These are phyloP conservation scores for Chelonoidis abingdonii DNA, from an alignment of 2,113 vertebrate species.

Conservation along the genomic window DNA sequence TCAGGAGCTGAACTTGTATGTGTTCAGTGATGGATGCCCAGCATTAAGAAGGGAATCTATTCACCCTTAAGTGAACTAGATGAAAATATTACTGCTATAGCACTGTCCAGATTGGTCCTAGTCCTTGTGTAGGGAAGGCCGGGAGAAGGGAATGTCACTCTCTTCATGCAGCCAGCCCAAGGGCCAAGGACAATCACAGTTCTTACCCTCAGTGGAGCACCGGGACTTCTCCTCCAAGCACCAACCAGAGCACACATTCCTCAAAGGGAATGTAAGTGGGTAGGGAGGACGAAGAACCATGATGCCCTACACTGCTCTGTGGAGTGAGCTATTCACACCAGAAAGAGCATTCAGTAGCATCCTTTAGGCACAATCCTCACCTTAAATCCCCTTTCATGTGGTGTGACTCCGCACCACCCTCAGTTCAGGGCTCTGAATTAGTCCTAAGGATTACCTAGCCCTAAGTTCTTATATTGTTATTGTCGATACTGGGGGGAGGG, in stretches of 20 bases:
- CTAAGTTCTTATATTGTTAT: background rate
- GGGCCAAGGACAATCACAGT: rapidly evolving
- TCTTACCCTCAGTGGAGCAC: rapidly evolving
- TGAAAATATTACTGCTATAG: background rate
- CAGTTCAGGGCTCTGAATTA: rapidly evolving
- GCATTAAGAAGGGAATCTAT: background rate
- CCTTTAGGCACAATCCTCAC: background rate
- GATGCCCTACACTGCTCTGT: background rate
- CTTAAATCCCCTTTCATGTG: background rate
- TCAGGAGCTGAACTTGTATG: background rate
- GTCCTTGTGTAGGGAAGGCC: background rate
- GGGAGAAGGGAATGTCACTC: background rate
- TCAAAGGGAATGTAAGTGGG: background rate
- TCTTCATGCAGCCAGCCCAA: background rate
- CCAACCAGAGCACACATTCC: rapidly evolving
- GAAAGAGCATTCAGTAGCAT: background rate
- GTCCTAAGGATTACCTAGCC: rapidly evolving
- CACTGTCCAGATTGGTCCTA: background rate
- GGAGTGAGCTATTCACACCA: background rate
- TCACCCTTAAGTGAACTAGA: background rate
- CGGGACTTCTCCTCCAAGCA: background rate
- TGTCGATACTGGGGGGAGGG: too few relatives aligned
- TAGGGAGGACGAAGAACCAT: background rate
- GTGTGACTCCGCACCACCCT: background rate
- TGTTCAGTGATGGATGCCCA: rapidly evolving